Evolutionary conservation across 2,888 invertebrate species (phyloP), one percentile per base, ranked within the genome.

Genomic region (Pandemis heparana): DNA sequence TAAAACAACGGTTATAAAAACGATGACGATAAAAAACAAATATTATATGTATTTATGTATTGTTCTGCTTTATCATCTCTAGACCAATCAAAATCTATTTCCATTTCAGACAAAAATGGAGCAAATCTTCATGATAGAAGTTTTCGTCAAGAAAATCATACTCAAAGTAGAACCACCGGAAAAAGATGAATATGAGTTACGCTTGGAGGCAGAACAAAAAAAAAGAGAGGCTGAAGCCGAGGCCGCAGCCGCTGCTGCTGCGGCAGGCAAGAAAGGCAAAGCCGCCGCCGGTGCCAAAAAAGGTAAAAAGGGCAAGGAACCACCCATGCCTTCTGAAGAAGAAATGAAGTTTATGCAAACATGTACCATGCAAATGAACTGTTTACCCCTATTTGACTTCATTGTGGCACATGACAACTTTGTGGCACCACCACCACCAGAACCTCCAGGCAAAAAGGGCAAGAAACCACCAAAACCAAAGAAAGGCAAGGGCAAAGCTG

Each of bases 71-170:
- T 32, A 32, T 4, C 23, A 4, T 32, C 23, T 32, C 4, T 32
- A 32, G 23, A 32, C 23, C 23, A 32, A 1, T 32, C 23, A n/a
- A 18, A 23, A 56, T 18, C 0, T 14, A 38, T 16, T 61, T 71
- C 66, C 23, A 60, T 78, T 75, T 12, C 77, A 78, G 77, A 38
- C 16, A 38, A 79, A 8, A 74, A 94, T 94, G 94, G 94, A 94
- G 73, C 94, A 94, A 85, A 92, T 94, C 71, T 94, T 94, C 71
- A 92, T 94, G 93, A 89, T 94, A 39, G 94, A 94, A 81, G 88
- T 92, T 1, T 92, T 89, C 72, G 92, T 94, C 6, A 92, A 92
- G 79, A 92, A 86, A 77, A 92, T 94, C 9, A 75, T 92, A 56
- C 81, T 94, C 0, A 94, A 94, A 83, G 80, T 94, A 71, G 93